Evolutionary conservation across 1,140 invertebrate species (phyloP), one percentile per base, ranked within the genome.

Genomic region (Eupristina koningsbergeri): DNA sequence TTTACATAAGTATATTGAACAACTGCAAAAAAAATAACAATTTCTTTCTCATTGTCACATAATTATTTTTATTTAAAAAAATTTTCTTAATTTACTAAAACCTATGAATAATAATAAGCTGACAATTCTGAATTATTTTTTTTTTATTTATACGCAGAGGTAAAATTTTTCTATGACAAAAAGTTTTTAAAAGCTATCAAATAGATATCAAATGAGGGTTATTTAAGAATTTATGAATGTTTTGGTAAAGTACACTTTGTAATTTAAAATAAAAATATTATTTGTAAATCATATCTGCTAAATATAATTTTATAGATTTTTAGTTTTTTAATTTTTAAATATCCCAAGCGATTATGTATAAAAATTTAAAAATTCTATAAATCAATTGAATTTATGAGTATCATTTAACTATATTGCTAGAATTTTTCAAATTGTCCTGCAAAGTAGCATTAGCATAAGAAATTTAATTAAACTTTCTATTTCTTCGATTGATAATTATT

Each of bases 41-140:
- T 74, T 45, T 73, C 39, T 53, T 81, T 79, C 45, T 41, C 31
- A 26, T 19, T 11, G 1, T 22, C 74, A 71, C 39, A 64, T 75
- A 85, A 81, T 84, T 85, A 78, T 87, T 84, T 87, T 84, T 85
- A 9, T 76, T 58, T 76, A 13, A 63, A n/a, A 87, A 80, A n/a
- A n/a, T 85, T 58, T 81, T 86, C 87, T 85, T 84, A 80, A 69
- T 78, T 71, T 81, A 81, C 19, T 84, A 47, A 13, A 81, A 83
- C 79, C 82, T 83, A 86, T 81, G 86, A 76, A 86, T 88, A 86
- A 87, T 86, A 87, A 86, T 87, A 86, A 86, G 86, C 78, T 76
- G 17, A 31, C 50, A 36, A 13, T 75, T 53, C 47, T 53, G 31
- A 77, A 31, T 64, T 29, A 41, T 64, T 45, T 64, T n/a, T n/a